These are phyloP conservation scores for Stramonita haemastoma DNA, from an alignment of 2,888 invertebrate species.

Conservation along the genomic window DNA sequence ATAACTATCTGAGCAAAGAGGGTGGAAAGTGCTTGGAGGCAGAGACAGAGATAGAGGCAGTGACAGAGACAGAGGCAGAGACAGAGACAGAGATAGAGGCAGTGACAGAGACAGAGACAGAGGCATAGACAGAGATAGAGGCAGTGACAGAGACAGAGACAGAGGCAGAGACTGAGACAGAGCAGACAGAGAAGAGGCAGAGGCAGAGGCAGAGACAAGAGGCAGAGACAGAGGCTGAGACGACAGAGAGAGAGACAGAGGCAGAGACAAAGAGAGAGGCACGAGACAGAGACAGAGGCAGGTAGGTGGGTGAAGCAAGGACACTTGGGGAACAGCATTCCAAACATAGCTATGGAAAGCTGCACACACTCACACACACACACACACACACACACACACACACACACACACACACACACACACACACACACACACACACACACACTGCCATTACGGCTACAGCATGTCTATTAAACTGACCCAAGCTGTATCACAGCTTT, in stretches of 20 bases:
- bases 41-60: too few species aligned
- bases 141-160: too few species aligned
- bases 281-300: neutral
- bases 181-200: too few species aligned
- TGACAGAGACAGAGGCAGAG: neutral
- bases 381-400: neutral
- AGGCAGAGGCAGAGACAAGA: too few species aligned
- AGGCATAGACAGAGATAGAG: neutral
- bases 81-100: neutral
- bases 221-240: neutral
- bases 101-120: too few species aligned
- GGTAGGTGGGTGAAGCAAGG: neutral
- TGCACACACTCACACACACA: neutral
- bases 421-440: neutral
- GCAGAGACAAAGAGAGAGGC: neutral
- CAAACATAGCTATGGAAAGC: neutral
- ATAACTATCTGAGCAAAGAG: too few species aligned
- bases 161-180: too few species aligned
- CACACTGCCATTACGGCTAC: neutral
- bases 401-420: neutral
- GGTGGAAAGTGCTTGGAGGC: too few species aligned
- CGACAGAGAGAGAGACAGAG: neutral
- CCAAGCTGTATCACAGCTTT: too few species aligned
- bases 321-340: neutral
- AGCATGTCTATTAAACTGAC: too few species aligned